Conservation (phyloP, 1,140 invertebrate species). For the Bombus breviceps region DNA sequence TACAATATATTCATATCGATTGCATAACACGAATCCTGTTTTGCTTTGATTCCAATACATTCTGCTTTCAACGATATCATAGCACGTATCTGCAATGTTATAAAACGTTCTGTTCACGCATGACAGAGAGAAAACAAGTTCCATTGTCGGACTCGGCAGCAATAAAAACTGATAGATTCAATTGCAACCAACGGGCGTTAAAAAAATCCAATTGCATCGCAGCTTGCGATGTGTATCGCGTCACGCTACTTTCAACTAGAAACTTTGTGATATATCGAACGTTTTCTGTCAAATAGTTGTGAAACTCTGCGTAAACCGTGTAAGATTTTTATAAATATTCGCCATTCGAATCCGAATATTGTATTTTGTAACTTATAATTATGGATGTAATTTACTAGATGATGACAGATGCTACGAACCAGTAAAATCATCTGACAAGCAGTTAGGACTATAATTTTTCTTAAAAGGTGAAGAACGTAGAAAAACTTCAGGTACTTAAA, state of each 20-base stretch:
- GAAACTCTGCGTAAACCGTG: background rate
- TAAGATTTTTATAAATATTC: background rate
- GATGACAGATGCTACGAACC: no score
- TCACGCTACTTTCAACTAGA: background rate
- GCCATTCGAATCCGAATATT: no score
- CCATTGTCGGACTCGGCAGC: background rate
- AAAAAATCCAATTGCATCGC: background rate
- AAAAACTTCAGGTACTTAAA: no score
- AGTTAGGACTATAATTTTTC: no score
- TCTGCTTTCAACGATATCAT: background rate
- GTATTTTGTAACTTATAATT: no score
- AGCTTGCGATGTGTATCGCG: background rate
- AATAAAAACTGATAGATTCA: conserved; percentile 16
- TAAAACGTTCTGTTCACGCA: background rate
- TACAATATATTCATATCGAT: background rate
- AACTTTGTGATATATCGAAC: background rate
- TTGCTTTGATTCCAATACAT: background rate
- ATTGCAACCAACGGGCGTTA: background rate
- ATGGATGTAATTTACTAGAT: no score
- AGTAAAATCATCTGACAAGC: no score
- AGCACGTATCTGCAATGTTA: background rate
- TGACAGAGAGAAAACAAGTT: background rate
- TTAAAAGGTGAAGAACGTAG: no score
- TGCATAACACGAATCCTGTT: no score
- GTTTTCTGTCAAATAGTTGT: background rate